These are phyloP conservation scores for Cheirogaleus major DNA, from an alignment of 2,797 vertebrate genomes.

Conservation along the genomic window DNA sequence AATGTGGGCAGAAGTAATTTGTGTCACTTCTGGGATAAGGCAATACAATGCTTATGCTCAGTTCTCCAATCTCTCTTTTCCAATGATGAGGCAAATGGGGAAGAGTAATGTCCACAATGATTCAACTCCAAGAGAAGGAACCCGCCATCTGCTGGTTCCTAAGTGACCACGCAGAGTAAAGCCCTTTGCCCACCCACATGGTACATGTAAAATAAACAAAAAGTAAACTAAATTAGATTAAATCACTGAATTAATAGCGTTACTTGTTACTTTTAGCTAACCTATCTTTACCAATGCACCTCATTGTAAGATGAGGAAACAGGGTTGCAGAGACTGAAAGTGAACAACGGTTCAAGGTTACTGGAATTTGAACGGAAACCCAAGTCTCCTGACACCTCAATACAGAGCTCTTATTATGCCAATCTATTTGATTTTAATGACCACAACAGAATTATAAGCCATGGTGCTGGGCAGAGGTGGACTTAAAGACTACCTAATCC, in stretches of 20 bases:
- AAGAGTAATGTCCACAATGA: not conserved
- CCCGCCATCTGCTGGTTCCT: not conserved
- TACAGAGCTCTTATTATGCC: not conserved
- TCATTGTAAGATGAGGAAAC: not conserved
- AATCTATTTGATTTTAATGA: not conserved
- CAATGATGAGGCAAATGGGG: not conserved
- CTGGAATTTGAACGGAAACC: not conserved
- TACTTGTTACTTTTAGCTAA: not conserved
- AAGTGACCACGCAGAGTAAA: not conserved
- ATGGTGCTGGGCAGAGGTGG: too few species aligned
- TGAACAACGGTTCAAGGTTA: not conserved
- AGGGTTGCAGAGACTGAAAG: not conserved
- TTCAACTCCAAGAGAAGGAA: not conserved
- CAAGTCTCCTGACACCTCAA: not conserved
- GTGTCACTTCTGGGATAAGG: too few species aligned
- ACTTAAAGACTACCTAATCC: too few species aligned
- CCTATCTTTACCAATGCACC: not conserved
- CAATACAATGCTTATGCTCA: too few species aligned
- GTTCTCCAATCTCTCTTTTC: not conserved
- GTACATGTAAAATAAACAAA: not conserved
- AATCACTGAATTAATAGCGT: not conserved
- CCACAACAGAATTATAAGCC: not conserved
- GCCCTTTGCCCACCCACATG: not conserved
- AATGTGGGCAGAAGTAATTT: too few species aligned
- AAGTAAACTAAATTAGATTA: not conserved